Percentiles rank a stretch among this genome's conserved stretches.
These are phyloP conservation scores for Ctenosaura bakeri DNA, from an alignment of 2,797 vertebrate genomes.

Conservation along the genomic window DNA sequence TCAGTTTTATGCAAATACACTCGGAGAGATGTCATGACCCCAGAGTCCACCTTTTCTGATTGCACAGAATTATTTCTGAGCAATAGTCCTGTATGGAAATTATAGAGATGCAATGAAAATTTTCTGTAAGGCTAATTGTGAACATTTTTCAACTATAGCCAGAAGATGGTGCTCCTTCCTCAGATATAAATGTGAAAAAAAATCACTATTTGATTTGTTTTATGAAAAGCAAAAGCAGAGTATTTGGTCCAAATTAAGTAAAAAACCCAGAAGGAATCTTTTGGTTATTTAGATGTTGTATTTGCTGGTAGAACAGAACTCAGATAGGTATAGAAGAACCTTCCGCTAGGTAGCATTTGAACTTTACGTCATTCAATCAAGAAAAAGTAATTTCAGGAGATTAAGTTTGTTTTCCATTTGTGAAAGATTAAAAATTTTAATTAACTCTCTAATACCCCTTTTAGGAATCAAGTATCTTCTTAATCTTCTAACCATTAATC, in stretches of 20 bases:
- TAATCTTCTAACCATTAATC: accelerated
- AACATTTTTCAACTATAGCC: constrained; percentile 39
- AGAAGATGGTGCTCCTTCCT: constrained; percentile 52
- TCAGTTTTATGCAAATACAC: not conserved
- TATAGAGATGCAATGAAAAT: not conserved
- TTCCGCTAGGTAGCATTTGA: accelerated
- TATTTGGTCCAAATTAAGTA: not conserved
- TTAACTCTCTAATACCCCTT: constrained; percentile 35
- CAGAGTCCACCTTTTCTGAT: not conserved
- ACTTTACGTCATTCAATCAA: not conserved
- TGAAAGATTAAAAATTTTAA: constrained; percentile 49
- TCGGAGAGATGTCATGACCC: not conserved
- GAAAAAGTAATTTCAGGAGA: constrained; percentile 52
- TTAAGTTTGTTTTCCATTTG: not conserved
- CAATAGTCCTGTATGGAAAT: not conserved
- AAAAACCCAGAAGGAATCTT: not conserved
- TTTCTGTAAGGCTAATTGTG: not conserved
- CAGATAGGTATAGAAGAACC: not conserved
- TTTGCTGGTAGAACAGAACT: accelerated
- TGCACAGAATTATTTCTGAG: not conserved
- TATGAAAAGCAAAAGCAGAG: accelerated
- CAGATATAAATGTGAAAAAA: constrained; percentile 13
- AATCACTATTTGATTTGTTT: not conserved
- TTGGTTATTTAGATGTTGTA: not conserved
- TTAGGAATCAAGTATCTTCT: not conserved